phyloP scores from a whole-genome alignment of 2,888 invertebrate species.

The Melikaiella ostensackeni region DNA sequence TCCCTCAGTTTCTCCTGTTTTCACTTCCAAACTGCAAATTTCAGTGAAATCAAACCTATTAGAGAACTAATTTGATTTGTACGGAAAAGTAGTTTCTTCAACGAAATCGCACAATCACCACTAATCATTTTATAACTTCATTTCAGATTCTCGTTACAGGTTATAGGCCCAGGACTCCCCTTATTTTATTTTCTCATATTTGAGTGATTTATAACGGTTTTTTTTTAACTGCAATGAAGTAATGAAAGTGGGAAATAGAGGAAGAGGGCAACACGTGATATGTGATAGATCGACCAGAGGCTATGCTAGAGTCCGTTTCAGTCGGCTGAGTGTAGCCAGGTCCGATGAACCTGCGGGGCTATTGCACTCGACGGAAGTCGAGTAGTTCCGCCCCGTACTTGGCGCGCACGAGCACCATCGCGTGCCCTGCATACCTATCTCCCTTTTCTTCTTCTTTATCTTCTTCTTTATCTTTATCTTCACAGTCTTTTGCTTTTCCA shows the following conservation, averaged over 20 bases:
- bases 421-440: slow-evolving; percentile 71
- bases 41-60: slow-evolving; percentile 39
- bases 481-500: slow-evolving; percentile 31
- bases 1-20: slow-evolving; percentile 29
- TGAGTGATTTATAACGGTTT: background rate
- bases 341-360: slow-evolving; percentile 74
- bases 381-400: slow-evolving; percentile 67
- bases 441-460: slow-evolving; percentile 52
- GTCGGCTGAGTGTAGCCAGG: slow-evolving; percentile 57
- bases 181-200: background rate
- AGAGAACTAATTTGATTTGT: slow-evolving; percentile 45
- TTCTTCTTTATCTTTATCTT: slow-evolving; percentile 33
- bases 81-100: slow-evolving; percentile 23
- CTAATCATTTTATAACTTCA: slow-evolving; percentile 2
- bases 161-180: background rate
- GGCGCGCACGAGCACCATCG: slow-evolving; percentile 72
- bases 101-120: background rate
- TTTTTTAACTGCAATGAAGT: background rate
- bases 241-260: background rate
- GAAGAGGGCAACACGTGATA: background rate
- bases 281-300: slow-evolving; percentile 15
- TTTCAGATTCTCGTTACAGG: background rate
- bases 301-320: slow-evolving; percentile 43
- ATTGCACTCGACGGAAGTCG: slow-evolving; percentile 66
- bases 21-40: slow-evolving; percentile 39